Evolutionary conservation across 2,888 invertebrate genomes (phyloP).

Genomic region (Falcaria lacertinaria): DNA sequence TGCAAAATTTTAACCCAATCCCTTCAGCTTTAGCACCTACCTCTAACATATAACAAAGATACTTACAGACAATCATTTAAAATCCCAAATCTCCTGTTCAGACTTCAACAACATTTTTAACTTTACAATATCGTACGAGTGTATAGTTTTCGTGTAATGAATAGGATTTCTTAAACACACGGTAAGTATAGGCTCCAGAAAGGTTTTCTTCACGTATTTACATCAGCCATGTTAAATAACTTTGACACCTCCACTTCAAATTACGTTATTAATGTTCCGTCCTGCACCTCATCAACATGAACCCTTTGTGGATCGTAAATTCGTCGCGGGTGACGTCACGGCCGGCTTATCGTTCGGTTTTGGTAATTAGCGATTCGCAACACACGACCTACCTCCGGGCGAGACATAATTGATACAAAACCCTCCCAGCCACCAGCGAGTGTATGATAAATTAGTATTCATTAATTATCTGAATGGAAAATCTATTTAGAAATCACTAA

Average conservation of each 20-base stretch:
- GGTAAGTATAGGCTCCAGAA: too few relatives aligned
- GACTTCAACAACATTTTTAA: too few relatives aligned
- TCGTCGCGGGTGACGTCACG: conserved; percentile 42
- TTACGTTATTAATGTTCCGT: not conserved
- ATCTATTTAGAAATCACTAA: not conserved
- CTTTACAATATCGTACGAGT: too few relatives aligned
- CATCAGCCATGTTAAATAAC: not conserved
- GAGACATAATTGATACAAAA: conserved; percentile 52
- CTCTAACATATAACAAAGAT: too few relatives aligned
- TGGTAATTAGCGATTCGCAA: conserved; percentile 71
- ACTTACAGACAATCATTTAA: too few relatives aligned
- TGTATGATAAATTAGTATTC: not conserved
- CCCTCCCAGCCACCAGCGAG: conserved; percentile 31
- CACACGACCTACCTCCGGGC: conserved; percentile 38
- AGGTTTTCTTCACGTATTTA: too few relatives aligned
- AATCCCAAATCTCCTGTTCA: too few relatives aligned
- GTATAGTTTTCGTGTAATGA: too few relatives aligned
- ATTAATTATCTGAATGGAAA: conserved; percentile 1
- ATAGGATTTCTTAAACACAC: too few relatives aligned
- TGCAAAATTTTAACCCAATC: too few relatives aligned
- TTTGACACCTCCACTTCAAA: not conserved
- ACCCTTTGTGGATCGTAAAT: conserved; percentile 19
- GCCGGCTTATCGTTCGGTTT: conserved; percentile 47
- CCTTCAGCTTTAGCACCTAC: too few relatives aligned
- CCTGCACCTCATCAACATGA: not conserved